Evolutionary conservation across 2,113 vertebrate species (phyloP), one percentile per base, ranked within the genome.

Genomic region (Orientallactaga bullata): DNA sequence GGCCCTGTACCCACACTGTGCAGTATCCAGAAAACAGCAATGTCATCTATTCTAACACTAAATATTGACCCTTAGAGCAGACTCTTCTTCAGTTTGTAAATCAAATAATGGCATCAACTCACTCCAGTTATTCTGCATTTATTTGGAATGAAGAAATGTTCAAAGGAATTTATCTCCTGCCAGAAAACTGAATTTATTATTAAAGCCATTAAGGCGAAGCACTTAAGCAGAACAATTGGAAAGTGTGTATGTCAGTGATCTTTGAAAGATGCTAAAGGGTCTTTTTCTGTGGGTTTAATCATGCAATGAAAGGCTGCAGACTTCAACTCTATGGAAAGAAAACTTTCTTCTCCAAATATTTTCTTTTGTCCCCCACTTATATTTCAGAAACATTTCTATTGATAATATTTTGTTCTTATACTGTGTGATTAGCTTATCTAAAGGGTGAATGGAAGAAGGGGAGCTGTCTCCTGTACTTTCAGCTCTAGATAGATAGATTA

Each of bases 181-280:
- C 89, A 93, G 81, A 93, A 96, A 95, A 87, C 20, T 55, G 73
- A 94, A 95, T 96, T 94, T 95, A 95, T 95, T 93, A 95, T 87
- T 94, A 94, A 96, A 95, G 81, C 58, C 88, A 95, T 96, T 96
- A 95, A 94, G 71, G 74, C 0, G 0, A 96, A 35, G 89, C 8
- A 0, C 79, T 96, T 95, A 91, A 95, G 81, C 88, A 95, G 87
- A 96, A 96, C 77, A 91, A 81, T 42, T 91, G 74, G 77, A 80
- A 86, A 95, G 42, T 91, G 66, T 88, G 30, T 95, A 65, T 96
- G 87, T 91, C 81, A 77, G 68, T 94, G 77, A 69, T 91, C 84
- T 95, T 76, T 76, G 82, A 91, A 91, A 95, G 51, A 42, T 88
- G 91, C 81, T 95, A 90, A 95, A 87, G 42, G 91, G 73, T 32